Percentiles rank a stretch among this genome's conserved stretches.
Conservation (phyloP, 2,113 vertebrate genomes). For the Barnardius zonarius region DNA sequence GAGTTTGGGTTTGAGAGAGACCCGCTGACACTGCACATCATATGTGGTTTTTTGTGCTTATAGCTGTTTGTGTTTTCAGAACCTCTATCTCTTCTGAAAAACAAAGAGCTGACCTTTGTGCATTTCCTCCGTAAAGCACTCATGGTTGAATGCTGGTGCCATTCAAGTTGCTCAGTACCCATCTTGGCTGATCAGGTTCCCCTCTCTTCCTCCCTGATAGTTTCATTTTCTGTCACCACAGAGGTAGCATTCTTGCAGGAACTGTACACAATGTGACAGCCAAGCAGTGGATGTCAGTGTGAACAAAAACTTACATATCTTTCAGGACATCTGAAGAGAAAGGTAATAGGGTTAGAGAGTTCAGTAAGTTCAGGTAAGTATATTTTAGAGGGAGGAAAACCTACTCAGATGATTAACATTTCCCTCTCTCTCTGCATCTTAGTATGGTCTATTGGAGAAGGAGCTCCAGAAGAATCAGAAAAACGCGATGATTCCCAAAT, state of each 20-base stretch:
- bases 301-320: not conserved
- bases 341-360: slow-evolving; percentile 8
- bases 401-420: not conserved
- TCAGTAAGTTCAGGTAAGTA: slow-evolving; percentile 66
- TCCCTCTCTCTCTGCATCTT: slow-evolving; percentile 51
- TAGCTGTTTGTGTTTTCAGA: slow-evolving; percentile 58
- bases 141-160: slow-evolving; percentile 41
- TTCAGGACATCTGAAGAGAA: slow-evolving; percentile 44
- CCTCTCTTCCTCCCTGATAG: not conserved
- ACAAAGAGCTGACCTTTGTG: slow-evolving; percentile 36
- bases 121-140: not conserved
- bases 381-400: not conserved
- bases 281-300: slow-evolving; percentile 15
- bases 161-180: not conserved
- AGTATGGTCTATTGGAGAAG: slow-evolving; percentile 92
- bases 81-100: slow-evolving; percentile 39
- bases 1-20: not conserved
- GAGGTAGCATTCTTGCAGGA: not conserved
- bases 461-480: slow-evolving; percentile 82
- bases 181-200: not conserved
- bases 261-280: not conserved
- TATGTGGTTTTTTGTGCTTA: not conserved
- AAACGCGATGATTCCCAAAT: slow-evolving; percentile 81
- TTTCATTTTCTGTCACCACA: not conserved
- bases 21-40: not conserved